Evolutionary conservation across 2,888 invertebrate genomes (phyloP), one percentile per base, ranked within the genome.

Genomic region (Cyrtodaria siliqua): DNA sequence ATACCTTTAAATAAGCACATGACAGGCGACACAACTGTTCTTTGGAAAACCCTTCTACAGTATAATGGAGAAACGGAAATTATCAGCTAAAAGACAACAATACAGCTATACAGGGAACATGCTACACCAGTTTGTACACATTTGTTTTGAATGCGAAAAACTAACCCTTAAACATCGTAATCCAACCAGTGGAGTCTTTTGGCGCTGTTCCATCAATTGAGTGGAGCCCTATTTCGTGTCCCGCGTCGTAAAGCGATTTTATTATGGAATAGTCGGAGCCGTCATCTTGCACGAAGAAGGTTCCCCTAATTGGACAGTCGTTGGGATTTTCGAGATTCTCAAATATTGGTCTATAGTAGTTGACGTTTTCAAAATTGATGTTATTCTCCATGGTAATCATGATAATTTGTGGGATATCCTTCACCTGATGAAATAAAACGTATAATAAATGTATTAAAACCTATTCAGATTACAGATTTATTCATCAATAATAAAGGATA

Each of bases 181-280:
- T 66, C 87, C 87, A 86, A 12, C 67, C 79, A 2, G 63, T 64
- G 2, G 74, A 61, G 6, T 62, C 69, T 0, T 16, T 47, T 0
- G 88, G 88, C 8, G 73, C 52, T 2, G 67, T 80, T 3, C 87
- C 87, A 60, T 85, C 71, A 0, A 71, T 4, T 0, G 86, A 79
- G 2, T 79, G 69, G 16, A 87, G 66, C 0, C 86, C 89, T 14
- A 89, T 83, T 68, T 89, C 89, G 57, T 86, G 84, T 6, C 86
- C 85, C 0, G 61, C 44, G 24, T 82, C 77, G 38, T 52, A 70
- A 18, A 86, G 79, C 0, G 52, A 3, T 50, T 79, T 81, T 16
- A 87, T 75, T 2, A 85, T 42, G 0, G 26, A 57, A 23, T 84
- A 80, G 52, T 86, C 76, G 1, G 86, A 76, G 29, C 66, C 59